Percentiles rank a stretch among this genome's conserved stretches.
Conservation (phyloP, 2,797 vertebrate genomes). For the Harpagifer antarcticus region DNA sequence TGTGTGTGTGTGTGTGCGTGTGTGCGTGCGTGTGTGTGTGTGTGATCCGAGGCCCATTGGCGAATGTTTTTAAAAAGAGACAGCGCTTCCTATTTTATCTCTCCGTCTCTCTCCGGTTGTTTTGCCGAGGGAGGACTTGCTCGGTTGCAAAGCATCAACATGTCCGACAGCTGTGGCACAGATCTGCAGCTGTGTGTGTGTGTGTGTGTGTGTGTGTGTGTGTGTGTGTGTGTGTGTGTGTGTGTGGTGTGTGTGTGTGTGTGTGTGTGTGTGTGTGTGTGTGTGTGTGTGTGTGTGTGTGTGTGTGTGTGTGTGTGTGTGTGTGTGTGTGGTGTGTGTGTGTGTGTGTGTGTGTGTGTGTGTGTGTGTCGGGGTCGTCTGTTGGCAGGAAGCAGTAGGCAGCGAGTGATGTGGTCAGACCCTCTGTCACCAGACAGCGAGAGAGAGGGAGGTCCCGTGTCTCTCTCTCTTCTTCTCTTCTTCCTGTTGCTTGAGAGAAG, state of each 20-base stretch:
- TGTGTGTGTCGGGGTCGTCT: conserved; percentile 74
- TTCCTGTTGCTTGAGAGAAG: conserved; percentile 62
- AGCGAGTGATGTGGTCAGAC: conserved; percentile 95
- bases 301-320: conserved; percentile 44
- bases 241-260: conserved; percentile 60
- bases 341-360: conserved; percentile 56
- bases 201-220: conserved; percentile 48
- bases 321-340: conserved; percentile 33
- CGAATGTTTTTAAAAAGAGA: too few species aligned
- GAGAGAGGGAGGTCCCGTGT: conserved; percentile 65
- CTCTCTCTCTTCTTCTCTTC: conserved; percentile 49
- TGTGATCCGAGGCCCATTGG: background rate
- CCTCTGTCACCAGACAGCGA: conserved; percentile 89
- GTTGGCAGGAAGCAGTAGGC: conserved; percentile 88
- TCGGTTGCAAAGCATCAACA: conserved; percentile 67
- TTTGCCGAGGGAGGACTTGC: conserved; percentile 53
- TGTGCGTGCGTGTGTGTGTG: conserved; percentile 2
- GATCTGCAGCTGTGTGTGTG: conserved; percentile 73
- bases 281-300: conserved; percentile 12
- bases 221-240: conserved; percentile 40
- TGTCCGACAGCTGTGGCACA: conserved; percentile 84
- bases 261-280: conserved; percentile 46
- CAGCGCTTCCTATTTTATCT: background rate
- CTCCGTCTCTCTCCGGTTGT: conserved; percentile 45
- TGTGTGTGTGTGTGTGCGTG: background rate